Evolutionary conservation across 2,888 invertebrate genomes (phyloP), one percentile per base, ranked within the genome.

Genomic region (Eristalis arbustorum): DNA sequence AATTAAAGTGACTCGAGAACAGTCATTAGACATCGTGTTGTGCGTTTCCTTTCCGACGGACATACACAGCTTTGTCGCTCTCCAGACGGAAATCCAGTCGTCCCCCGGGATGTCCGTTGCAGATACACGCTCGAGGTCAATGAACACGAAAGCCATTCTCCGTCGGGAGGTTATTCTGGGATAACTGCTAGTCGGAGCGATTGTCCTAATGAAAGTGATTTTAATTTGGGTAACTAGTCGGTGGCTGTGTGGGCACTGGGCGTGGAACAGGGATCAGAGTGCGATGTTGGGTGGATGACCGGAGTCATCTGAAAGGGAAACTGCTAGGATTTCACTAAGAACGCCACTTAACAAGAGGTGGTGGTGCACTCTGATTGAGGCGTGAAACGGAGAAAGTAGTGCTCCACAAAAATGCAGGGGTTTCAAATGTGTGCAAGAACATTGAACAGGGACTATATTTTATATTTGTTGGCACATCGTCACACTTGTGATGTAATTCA

Each of bases 1-100:
- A 74, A 74, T 74, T 64, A 74, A 74, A 74, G 57, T 74, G 74
- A 66, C 64, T 57, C 56, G 57, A 74, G 74, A 37, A 57, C 64
- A 25, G 74, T 37, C 56, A 64, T 62, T 66, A 56, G 64, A 64
- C 22, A 28, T 57, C 64, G 57, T 56, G 64, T 18, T 57, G 64
- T 34, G 63, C 56, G 18, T 49, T 64, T 73, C 64, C 37, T 73
- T 22, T 31, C 18, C 18, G 49, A 31, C 31, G 34, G 34, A 8
- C 37, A 18, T n/a, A 34, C 6, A 40, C 59, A 8, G 22, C 31
- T n/a, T 49, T 64, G 11, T 31, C 6, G 25, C n/a, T 57, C 22
- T 14, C 23, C 4, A 56, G 56, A 74, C 64, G 56, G 72, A 73
- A 73, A 63, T 73, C 62, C 34, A 56, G 62, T 49, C 8, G 22